Percentiles rank a stretch among this genome's conserved stretches.
These are phyloP conservation scores for Heterodera schachtii DNA, from an alignment of 1,140 invertebrate species.

Conservation along the genomic window DNA sequence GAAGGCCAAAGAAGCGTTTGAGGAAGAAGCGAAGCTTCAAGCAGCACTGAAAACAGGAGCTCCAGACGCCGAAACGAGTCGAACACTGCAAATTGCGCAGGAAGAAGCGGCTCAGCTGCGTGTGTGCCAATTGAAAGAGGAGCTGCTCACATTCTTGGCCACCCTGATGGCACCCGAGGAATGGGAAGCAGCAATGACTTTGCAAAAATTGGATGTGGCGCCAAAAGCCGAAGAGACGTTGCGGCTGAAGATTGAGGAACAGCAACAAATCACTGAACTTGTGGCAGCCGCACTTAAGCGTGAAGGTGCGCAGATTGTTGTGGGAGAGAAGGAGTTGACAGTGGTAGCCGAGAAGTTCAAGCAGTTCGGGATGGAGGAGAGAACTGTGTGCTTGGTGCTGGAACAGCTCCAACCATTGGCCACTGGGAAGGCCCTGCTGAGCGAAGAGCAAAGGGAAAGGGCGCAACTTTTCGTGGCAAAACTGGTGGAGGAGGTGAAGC, in stretches of 20 bases:
- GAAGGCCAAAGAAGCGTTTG: slow-evolving; percentile 12
- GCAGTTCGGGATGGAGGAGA: neutral
- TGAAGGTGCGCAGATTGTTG: too few species aligned
- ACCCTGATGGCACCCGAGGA: slow-evolving; percentile 3
- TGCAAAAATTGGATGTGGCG: neutral
- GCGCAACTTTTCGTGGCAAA: neutral
- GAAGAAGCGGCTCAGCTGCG: neutral
- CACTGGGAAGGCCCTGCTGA: too few species aligned
- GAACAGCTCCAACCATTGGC: too few species aligned
- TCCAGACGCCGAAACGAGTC: too few species aligned
- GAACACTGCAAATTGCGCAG: too few species aligned
- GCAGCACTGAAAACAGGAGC: too few species aligned
- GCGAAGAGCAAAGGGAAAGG: too few species aligned
- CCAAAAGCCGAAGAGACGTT: too few species aligned
- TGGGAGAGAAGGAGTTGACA: too few species aligned
- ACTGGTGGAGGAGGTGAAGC: neutral
- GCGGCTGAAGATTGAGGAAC: too few species aligned
- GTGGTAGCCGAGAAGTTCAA: neutral
- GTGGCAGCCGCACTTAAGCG: too few species aligned
- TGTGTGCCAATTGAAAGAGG: neutral
- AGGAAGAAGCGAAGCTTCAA: neutral
- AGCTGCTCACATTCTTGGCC: neutral
- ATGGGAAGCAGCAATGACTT: slow-evolving; percentile 5
- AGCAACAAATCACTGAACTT: too few species aligned
- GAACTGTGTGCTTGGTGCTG: neutral